Conservation (phyloP, 1,140 invertebrate species). For the Microplitis demolitor region DNA sequence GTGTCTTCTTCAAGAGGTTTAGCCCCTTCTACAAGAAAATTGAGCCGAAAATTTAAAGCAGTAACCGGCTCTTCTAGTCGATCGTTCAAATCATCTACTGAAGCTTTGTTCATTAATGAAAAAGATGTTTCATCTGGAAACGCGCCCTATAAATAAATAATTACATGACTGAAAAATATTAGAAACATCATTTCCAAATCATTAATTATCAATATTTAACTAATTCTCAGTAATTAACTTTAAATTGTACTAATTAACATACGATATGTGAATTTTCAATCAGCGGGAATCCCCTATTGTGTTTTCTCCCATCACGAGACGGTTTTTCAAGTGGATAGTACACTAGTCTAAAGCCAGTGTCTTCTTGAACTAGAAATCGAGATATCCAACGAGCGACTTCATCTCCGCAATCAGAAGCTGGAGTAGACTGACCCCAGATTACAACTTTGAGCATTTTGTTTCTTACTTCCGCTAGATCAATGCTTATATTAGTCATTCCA, state of each 20-base stretch:
- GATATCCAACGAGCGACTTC: constrained; percentile 68
- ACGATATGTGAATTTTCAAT: constrained; percentile 42
- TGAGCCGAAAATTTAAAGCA: constrained; percentile 69
- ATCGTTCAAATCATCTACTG: constrained; percentile 68
- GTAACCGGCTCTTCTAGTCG: constrained; percentile 62
- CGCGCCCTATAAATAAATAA: constrained; percentile 59
- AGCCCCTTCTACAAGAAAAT: constrained; percentile 70
- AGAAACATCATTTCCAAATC: too few relatives aligned
- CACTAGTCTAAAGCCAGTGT: constrained; percentile 63
- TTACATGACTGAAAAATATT: too few relatives aligned
- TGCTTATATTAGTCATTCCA: constrained; percentile 57
- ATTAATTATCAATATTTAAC: too few relatives aligned
- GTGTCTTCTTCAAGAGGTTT: constrained; percentile 70
- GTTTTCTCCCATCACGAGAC: constrained; percentile 39
- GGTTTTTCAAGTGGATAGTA: constrained; percentile 64
- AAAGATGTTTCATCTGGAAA: constrained; percentile 66
- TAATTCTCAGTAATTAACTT: not conserved
- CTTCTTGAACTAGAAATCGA: constrained; percentile 62
- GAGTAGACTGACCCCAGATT: constrained; percentile 60
- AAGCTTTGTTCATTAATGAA: constrained; percentile 67
- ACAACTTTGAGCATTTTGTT: constrained; percentile 50
- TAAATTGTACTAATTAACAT: constrained; percentile 22
- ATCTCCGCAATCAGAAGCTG: constrained; percentile 67
- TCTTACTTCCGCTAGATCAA: constrained; percentile 61
- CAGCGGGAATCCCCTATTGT: constrained; percentile 42